Evolutionary conservation across 1,140 invertebrate genomes (phyloP).

Genomic region (Ceratina australensis): DNA sequence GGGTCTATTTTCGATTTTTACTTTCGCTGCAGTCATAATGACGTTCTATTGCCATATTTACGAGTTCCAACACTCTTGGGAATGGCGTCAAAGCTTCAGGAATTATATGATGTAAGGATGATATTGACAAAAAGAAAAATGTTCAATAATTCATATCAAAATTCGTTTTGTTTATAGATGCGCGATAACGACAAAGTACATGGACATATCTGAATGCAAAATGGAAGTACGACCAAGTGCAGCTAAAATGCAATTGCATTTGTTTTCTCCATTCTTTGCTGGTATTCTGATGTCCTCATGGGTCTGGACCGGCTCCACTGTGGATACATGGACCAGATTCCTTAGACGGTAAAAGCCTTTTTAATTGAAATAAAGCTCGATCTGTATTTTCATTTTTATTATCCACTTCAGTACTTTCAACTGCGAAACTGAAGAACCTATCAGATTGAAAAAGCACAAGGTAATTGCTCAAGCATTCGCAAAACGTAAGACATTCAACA

Average conservation of each 20-base stretch:
- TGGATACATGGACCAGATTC: constrained; percentile 91
- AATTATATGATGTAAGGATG: constrained; percentile 89
- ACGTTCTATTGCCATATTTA: constrained; percentile 91
- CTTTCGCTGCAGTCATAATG: constrained; percentile 87
- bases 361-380: not conserved
- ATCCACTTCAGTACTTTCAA: constrained; percentile 73
- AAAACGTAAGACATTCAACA: constrained; percentile 91
- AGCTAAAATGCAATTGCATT: constrained; percentile 88
- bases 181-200: constrained; percentile 78
- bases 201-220: constrained; percentile 80
- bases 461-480: constrained; percentile 94
- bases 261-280: constrained; percentile 89
- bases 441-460: constrained; percentile 91
- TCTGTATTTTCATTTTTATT: constrained; percentile 21
- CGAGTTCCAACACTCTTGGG: constrained; percentile 86
- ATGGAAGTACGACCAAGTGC: constrained; percentile 87
- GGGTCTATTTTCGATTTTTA: constrained; percentile 86
- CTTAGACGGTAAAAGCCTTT: constrained; percentile 86
- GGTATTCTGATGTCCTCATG: constrained; percentile 95
- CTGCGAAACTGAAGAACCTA: constrained; percentile 85
- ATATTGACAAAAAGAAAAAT: constrained; percentile 41
- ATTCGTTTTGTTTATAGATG: constrained; percentile 48
- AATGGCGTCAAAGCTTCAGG: constrained; percentile 88
- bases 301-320: constrained; percentile 92
- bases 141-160: not conserved